Percentiles rank a stretch among this genome's conserved stretches.
Evolutionary conservation across 37 sponge, comb jelly and placozoan genomes (phyloP).

Genomic region (Theonella swinhoei): DNA sequence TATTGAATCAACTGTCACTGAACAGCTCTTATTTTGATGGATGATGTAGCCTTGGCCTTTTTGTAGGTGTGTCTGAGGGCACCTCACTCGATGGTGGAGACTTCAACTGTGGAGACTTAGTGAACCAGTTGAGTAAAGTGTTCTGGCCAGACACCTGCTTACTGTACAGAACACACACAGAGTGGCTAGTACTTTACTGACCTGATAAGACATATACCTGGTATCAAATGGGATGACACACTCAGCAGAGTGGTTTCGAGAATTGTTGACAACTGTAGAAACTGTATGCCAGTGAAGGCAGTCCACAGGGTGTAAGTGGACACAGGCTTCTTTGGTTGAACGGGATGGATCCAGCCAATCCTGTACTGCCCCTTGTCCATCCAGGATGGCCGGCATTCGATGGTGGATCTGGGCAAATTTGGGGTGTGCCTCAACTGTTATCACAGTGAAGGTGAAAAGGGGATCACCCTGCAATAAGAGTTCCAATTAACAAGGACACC

Average conservation of each 20-base stretch:
- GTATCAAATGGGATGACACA: slow-evolving; percentile 71
- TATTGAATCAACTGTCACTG: no score
- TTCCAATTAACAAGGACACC: neutral
- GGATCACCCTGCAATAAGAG: slow-evolving; percentile 37
- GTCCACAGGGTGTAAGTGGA: slow-evolving; percentile 24
- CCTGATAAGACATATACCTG: slow-evolving; percentile 14
- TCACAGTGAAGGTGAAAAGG: slow-evolving; percentile 81
- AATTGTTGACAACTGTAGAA: slow-evolving; percentile 76
- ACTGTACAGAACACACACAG: neutral
- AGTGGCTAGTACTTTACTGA: no score
- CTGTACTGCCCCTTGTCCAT: slow-evolving; percentile 69
- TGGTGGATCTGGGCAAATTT: slow-evolving; percentile 75
- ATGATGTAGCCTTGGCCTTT: no score
- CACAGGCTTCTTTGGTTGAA: slow-evolving; percentile 42
- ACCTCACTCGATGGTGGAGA: no score
- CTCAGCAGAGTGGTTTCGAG: slow-evolving; percentile 74
- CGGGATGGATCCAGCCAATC: slow-evolving; percentile 68
- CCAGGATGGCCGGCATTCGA: slow-evolving; percentile 92
- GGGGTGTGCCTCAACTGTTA: slow-evolving; percentile 82
- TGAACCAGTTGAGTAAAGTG: slow-evolving; percentile 52
- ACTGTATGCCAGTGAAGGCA: slow-evolving; percentile 83
- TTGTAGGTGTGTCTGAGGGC: no score
- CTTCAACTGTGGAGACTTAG: slow-evolving; percentile 9
- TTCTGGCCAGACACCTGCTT: slow-evolving; percentile 56
- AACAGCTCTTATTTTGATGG: no score